Evolutionary conservation across 2,888 invertebrate species (phyloP).

Genomic region (Napeogenes inachia): DNA sequence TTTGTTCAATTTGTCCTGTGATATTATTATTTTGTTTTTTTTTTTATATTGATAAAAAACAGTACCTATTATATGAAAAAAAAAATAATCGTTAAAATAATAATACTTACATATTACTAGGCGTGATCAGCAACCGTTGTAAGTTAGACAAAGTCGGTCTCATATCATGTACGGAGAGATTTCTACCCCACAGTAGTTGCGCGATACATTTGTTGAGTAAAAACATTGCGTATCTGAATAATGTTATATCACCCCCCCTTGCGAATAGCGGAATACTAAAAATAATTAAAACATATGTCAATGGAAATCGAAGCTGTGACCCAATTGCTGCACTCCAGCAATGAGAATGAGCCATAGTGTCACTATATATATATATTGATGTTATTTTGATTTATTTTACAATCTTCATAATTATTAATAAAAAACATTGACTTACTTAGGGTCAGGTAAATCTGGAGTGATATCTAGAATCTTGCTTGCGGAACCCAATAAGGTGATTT

Average conservation of each 20-base stretch:
- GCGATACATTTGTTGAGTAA: constrained; percentile 96
- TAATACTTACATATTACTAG: constrained; percentile 52
- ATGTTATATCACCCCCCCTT: constrained; percentile 85
- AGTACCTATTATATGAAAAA: too few species aligned
- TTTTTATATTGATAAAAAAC: too few species aligned
- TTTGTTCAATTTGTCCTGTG: too few species aligned
- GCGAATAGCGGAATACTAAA: constrained; percentile 89
- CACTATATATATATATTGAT: background rate
- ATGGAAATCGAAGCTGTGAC: background rate
- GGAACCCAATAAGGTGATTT: constrained; percentile 88
- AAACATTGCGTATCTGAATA: constrained; percentile 93
- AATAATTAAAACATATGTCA: background rate
- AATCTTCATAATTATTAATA: background rate
- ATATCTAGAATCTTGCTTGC: constrained; percentile 89
- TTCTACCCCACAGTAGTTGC: constrained; percentile 88
- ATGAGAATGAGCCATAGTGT: background rate
- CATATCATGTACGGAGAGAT: constrained; percentile 84
- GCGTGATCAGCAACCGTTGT: constrained; percentile 71
- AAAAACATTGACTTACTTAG: constrained; percentile 47
- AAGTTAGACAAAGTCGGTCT: constrained; percentile 87
- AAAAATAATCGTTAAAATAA: too few species aligned
- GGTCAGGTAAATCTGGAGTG: constrained; percentile 71
- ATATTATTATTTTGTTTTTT: too few species aligned
- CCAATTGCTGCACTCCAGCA: too few species aligned
- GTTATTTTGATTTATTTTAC: background rate